Evolutionary conservation across 64 coral and sea anemone genomes (phyloP).

Genomic region (Dendrophyllia cribrosa): DNA sequence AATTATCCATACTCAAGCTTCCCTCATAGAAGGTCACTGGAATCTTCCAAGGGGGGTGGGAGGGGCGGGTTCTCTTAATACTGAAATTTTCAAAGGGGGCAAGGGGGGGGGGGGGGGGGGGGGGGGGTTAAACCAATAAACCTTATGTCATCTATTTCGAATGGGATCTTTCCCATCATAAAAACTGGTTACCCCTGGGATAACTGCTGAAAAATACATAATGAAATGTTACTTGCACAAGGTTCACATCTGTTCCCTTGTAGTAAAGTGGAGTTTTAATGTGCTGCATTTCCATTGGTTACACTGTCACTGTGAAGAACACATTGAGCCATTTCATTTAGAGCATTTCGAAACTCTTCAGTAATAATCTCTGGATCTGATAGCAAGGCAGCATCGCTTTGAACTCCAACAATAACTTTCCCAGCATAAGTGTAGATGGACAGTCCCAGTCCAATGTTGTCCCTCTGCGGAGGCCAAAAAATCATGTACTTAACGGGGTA

Average conservation of each 20-base stretch:
- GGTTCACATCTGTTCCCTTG: not conserved
- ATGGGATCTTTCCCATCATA: no score
- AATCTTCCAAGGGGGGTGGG: no score
- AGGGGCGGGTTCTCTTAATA: no score
- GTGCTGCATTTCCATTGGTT: not conserved
- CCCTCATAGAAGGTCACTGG: no score
- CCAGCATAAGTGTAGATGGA: constrained; percentile 86
- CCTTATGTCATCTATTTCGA: no score
- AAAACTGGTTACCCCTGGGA: no score
- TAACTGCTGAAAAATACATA: no score
- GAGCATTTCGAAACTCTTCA: constrained; percentile 75
- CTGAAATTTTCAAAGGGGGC: no score
- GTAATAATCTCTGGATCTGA: constrained; percentile 73
- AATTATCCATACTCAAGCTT: no score
- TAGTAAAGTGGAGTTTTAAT: not conserved
- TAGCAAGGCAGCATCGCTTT: constrained; percentile 73
- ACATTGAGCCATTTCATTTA: constrained; percentile 58
- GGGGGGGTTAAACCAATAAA: no score
- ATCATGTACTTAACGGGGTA: constrained; percentile 47
- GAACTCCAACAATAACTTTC: constrained; percentile 78
- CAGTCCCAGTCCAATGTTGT: constrained; percentile 80
- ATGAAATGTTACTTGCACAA: not conserved
- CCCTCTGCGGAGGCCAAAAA: constrained; percentile 92
- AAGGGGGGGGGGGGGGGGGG: no score
- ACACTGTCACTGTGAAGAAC: constrained; percentile 23